phyloP scores from a whole-genome alignment of 2,113 vertebrate genomes.

The Rhipidura dahli region DNA sequence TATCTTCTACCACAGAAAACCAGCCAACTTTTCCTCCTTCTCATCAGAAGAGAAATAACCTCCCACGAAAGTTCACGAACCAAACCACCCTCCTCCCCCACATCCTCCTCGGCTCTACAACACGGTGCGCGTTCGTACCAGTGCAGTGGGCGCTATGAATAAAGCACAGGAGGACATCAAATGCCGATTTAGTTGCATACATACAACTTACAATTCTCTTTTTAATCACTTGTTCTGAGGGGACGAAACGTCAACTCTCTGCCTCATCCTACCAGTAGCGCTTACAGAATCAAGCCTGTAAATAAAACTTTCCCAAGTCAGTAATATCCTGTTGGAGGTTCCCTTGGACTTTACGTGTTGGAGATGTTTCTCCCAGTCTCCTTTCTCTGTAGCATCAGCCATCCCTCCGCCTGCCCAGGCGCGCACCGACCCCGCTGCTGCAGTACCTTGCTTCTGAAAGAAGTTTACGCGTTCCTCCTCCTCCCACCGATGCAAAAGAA shows the following conservation, averaged over 20 bases:
- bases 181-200: not conserved
- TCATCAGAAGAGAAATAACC: slow-evolving; percentile 18
- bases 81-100: slow-evolving; percentile 20
- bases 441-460: not conserved
- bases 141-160: fast-evolving
- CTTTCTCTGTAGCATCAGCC: not conserved
- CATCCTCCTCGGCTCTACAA: not conserved
- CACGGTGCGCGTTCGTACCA: not conserved
- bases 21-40: not conserved
- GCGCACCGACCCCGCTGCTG: not conserved
- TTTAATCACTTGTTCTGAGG: not conserved
- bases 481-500: not conserved
- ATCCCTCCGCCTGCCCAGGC: not conserved
- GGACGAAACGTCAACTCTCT: not conserved
- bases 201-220: not conserved
- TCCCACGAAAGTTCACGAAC: slow-evolving; percentile 46
- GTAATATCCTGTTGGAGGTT: not conserved
- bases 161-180: not conserved
- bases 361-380: not conserved
- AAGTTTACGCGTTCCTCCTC: not conserved
- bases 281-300: not conserved
- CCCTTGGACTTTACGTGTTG: not conserved
- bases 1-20: not conserved
- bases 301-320: not conserved
- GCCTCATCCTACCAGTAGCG: not conserved